phyloP scores from a whole-genome alignment of 2,113 vertebrate genomes.

The Desmodus rotundus region DNA sequence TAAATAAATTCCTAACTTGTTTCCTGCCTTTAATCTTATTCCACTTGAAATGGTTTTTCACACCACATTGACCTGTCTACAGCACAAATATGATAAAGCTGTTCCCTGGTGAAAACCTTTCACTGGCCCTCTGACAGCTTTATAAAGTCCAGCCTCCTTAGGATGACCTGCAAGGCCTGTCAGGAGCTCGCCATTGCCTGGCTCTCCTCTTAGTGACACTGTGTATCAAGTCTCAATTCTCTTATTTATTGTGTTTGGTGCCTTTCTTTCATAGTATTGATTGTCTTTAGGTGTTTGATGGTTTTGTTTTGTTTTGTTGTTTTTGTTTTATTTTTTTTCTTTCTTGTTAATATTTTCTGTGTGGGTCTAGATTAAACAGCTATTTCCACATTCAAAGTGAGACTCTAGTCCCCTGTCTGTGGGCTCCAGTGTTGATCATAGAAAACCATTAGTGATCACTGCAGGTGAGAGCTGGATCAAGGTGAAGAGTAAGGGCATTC shows the following conservation, averaged over 20 bases:
- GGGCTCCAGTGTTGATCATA: background rate
- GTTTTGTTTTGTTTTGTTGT: background rate
- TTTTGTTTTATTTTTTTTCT: background rate
- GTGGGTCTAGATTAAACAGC: background rate
- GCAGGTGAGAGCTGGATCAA: background rate
- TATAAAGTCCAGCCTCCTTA: background rate
- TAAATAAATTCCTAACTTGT: background rate
- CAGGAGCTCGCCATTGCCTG: background rate
- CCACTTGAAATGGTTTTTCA: background rate
- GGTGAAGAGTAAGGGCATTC: background rate
- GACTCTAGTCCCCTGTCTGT: background rate
- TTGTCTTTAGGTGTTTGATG: background rate
- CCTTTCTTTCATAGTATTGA: background rate
- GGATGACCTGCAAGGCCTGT: background rate
- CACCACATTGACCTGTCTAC: background rate
- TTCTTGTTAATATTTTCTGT: background rate
- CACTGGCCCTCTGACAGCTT: background rate
- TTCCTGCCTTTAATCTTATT: constrained; percentile 17
- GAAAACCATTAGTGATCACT: background rate
- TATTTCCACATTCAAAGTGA: background rate
- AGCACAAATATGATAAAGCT: background rate
- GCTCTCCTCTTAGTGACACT: background rate
- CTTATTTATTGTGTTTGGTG: background rate
- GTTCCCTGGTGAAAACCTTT: background rate
- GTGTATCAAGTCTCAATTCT: background rate